Percentiles rank a stretch among this genome's conserved stretches.
phyloP scores from a whole-genome alignment of 1,140 invertebrate genomes.

The Solen grandis region DNA sequence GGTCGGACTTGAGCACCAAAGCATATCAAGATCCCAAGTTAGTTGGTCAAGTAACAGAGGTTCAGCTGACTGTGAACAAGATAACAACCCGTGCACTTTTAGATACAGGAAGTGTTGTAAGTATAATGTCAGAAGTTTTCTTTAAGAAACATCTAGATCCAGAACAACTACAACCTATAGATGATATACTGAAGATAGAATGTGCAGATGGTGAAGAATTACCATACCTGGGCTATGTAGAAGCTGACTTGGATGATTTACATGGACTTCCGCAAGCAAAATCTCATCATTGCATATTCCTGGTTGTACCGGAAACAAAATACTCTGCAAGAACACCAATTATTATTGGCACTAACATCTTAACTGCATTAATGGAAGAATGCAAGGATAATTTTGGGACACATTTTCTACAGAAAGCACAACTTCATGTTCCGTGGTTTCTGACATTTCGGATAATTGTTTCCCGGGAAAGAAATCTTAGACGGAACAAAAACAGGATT shows the following conservation, averaged over 20 bases:
- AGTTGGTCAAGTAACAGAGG: neutral
- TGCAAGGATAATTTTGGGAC: conserved; percentile 10
- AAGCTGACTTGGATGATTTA: neutral
- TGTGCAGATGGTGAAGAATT: conserved; percentile 2
- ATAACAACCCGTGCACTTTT: too few species aligned
- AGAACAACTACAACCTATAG: neutral
- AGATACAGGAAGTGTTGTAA: neutral
- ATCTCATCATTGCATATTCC: neutral
- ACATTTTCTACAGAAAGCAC: conserved; percentile 35
- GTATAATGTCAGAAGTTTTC: neutral
- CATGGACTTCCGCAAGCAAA: neutral
- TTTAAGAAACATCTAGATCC: neutral
- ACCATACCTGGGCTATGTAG: too few species aligned
- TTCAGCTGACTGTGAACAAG: neutral
- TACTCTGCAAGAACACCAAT: conserved; percentile 4
- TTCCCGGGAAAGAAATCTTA: conserved; percentile 1
- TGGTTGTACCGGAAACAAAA: neutral
- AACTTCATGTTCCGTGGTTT: conserved; percentile 20
- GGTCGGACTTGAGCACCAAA: neutral
- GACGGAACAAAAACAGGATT: neutral
- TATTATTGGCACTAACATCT: too few species aligned
- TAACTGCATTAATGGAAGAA: conserved; percentile 1
- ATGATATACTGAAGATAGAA: neutral
- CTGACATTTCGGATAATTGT: conserved; percentile 22
- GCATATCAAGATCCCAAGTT: neutral